These are phyloP conservation scores for Cactoblastis cactorum DNA, from an alignment of 2,888 invertebrate species.

Conservation along the genomic window DNA sequence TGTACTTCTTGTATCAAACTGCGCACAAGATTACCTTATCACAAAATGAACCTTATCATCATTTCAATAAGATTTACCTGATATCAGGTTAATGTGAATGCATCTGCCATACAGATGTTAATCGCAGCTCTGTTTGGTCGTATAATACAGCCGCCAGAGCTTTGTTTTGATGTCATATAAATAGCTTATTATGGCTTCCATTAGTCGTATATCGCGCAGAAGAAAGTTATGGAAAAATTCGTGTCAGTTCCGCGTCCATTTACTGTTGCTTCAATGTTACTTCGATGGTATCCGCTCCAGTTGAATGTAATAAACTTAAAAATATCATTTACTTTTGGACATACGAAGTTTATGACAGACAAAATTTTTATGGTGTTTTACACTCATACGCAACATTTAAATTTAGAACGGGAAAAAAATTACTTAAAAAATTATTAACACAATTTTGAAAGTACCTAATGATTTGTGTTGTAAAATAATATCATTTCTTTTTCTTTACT, in stretches of 20 bases:
- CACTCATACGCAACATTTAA: too few relatives aligned
- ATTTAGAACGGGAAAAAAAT: too few relatives aligned
- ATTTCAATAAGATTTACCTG: slow-evolving; percentile 10
- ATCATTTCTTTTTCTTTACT: too few relatives aligned
- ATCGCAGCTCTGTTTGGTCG: slow-evolving; percentile 51
- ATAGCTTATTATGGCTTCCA: slow-evolving; percentile 54
- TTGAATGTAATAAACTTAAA: slow-evolving; percentile 6
- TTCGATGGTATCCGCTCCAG: slow-evolving; percentile 10
- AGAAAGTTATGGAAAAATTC: slow-evolving; percentile 41
- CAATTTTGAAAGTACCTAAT: too few relatives aligned
- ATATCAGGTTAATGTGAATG: slow-evolving; percentile 14
- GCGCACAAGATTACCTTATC: slow-evolving; percentile 1
- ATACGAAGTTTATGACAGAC: not conserved
- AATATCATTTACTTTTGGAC: not conserved
- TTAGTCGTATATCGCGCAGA: slow-evolving; percentile 35
- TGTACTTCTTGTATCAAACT: slow-evolving; percentile 8
- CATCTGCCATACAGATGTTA: slow-evolving; percentile 54
- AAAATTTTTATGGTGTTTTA: not conserved
- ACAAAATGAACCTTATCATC: slow-evolving; percentile 14
- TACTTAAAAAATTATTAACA: too few relatives aligned
- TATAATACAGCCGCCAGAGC: slow-evolving; percentile 41
- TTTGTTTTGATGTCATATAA: slow-evolving; percentile 62
- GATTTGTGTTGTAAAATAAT: too few relatives aligned
- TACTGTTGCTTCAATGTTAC: slow-evolving; percentile 10
- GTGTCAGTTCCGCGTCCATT: slow-evolving; percentile 60